These are phyloP conservation scores for Erannis defoliaria DNA, from an alignment of 2,888 invertebrate species.

Conservation along the genomic window DNA sequence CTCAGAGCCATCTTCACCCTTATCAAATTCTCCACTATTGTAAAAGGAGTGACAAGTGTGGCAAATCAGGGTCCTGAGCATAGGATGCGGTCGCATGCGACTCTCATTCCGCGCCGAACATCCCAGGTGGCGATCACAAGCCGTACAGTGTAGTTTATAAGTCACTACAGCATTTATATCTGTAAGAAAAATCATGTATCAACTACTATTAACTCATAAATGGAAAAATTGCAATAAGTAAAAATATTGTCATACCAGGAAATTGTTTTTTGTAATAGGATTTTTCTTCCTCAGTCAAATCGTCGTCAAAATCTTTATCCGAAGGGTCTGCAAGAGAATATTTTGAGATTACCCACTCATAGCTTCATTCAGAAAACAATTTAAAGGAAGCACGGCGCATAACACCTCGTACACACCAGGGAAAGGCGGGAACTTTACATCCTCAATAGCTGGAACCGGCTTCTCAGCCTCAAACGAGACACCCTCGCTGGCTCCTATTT, in stretches of 20 bases:
- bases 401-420: conserved; percentile 60
- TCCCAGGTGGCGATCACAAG: conserved; percentile 92
- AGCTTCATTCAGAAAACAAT: not conserved
- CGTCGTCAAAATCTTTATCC: conserved; percentile 83
- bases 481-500: conserved; percentile 63
- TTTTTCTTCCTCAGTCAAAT: conserved; percentile 83
- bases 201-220: not conserved
- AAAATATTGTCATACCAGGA: conserved; percentile 61
- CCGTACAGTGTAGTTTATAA: conserved; percentile 90
- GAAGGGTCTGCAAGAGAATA: conserved; percentile 68
- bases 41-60: conserved; percentile 91
- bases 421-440: conserved; percentile 77
- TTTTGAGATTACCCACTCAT: not conserved
- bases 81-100: conserved; percentile 90
- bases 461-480: conserved; percentile 65
- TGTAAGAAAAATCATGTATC: conserved; percentile 59
- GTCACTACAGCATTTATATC: conserved; percentile 87
- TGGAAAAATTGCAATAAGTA: not conserved
- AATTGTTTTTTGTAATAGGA: conserved; percentile 82
- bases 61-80: conserved; percentile 91
- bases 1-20: conserved; percentile 94
- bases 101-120: conserved; percentile 88
- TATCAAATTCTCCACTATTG: conserved; percentile 93
- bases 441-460: conserved; percentile 69
- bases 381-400: not conserved